phyloP scores from a whole-genome alignment of 2,888 invertebrate species.

The Macrophya alboannulata region DNA sequence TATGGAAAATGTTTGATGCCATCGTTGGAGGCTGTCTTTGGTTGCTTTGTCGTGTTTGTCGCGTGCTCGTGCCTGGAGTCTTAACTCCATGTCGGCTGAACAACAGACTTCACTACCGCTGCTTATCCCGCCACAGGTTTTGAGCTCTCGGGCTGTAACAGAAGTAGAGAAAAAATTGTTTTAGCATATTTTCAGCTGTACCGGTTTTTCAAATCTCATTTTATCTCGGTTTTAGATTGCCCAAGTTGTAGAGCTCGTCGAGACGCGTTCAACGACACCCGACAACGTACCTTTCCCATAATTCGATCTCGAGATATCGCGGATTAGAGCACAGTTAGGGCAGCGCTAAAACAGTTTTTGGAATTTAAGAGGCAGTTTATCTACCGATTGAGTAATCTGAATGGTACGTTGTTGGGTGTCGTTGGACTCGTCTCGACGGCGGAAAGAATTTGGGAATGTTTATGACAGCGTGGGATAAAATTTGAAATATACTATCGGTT shows the following conservation, averaged over 20 bases:
- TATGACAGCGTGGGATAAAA: background rate
- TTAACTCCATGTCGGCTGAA: slow-evolving; percentile 85
- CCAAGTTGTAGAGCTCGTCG: slow-evolving; percentile 22
- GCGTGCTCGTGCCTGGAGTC: slow-evolving; percentile 87
- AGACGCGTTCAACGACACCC: slow-evolving; percentile 36
- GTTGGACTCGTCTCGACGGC: slow-evolving; percentile 8
- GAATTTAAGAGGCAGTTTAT: background rate
- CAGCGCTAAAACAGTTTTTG: background rate
- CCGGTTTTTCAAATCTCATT: background rate
- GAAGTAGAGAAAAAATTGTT: background rate
- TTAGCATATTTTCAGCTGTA: no score
- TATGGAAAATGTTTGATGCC: slow-evolving; percentile 88
- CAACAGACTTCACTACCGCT: slow-evolving; percentile 84
- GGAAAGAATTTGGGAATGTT: background rate
- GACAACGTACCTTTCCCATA: background rate
- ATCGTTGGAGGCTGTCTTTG: slow-evolving; percentile 88
- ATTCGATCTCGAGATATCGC: background rate
- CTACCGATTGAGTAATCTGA: background rate
- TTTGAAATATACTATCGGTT: background rate
- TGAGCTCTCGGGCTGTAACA: slow-evolving; percentile 76
- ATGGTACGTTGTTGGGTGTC: slow-evolving; percentile 20
- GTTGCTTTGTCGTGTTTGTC: slow-evolving; percentile 89
- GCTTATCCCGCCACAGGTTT: slow-evolving; percentile 76
- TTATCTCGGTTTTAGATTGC: background rate
- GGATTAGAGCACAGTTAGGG: background rate